Evolutionary conservation across 2,888 invertebrate genomes (phyloP).

Genomic region (Serripes groenlandicus): DNA sequence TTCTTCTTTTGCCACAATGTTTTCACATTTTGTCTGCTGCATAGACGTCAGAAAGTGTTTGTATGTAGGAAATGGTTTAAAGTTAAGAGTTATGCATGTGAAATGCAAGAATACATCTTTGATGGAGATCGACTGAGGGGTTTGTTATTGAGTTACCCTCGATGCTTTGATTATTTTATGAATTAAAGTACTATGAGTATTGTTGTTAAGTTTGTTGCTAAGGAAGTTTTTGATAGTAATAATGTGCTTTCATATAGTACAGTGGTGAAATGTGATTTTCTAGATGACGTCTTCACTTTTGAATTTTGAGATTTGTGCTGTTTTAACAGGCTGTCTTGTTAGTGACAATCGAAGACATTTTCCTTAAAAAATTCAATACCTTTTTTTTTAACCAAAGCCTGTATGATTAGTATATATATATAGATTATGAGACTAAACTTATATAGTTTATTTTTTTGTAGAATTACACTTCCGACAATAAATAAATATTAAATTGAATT

Average conservation of each 20-base stretch:
- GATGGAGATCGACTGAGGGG: background rate
- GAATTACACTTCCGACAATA: too few species aligned
- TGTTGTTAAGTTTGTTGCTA: constrained; percentile 9
- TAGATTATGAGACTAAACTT: too few species aligned
- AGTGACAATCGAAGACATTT: too few species aligned
- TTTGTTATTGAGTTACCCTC: background rate
- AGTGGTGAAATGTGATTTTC: background rate
- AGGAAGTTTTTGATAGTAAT: background rate
- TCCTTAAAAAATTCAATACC: too few species aligned
- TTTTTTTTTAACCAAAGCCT: too few species aligned
- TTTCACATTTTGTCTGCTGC: background rate
- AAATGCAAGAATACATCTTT: background rate
- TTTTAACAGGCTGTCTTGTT: too few species aligned
- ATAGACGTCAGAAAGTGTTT: too few species aligned
- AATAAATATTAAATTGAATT: too few species aligned
- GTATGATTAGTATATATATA: too few species aligned
- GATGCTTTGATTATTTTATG: background rate
- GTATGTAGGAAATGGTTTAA: too few species aligned
- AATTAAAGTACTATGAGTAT: constrained; percentile 2
- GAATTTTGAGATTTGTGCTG: constrained; percentile 16
- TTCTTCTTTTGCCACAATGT: constrained; percentile 4
- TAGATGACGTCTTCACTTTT: constrained; percentile 3
- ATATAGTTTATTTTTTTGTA: too few species aligned
- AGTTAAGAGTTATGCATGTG: too few species aligned
- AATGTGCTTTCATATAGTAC: constrained; percentile 6